These are phyloP conservation scores for Phenganax stokvisi DNA, from an alignment of 92 coral and sea anemone species.

Conservation along the genomic window DNA sequence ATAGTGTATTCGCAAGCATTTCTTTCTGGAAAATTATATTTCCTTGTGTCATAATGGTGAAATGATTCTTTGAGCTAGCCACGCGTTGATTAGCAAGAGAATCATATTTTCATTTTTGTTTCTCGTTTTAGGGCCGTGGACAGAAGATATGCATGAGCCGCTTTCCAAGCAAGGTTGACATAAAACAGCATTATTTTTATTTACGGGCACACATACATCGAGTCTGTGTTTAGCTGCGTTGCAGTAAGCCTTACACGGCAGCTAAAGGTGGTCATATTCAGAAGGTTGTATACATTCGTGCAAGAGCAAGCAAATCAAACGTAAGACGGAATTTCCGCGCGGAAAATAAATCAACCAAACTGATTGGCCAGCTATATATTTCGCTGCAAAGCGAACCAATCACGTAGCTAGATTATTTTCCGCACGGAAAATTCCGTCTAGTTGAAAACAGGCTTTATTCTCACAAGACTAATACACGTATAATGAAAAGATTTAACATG, in stretches of 20 bases:
- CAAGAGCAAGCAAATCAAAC: too few species aligned
- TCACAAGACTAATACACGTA: too few species aligned
- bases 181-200: neutral
- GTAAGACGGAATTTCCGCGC: too few species aligned
- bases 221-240: neutral
- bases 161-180: conserved; percentile 63
- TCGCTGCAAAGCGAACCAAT: too few species aligned
- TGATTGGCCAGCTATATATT: too few species aligned
- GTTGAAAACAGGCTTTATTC: too few species aligned
- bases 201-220: neutral
- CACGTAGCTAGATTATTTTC: too few species aligned
- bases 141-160: conserved; percentile 52
- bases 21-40: neutral
- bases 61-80: neutral
- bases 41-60: neutral
- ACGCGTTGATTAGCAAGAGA: neutral
- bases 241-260: neutral
- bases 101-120: neutral
- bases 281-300: too few species aligned
- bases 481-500: too few species aligned
- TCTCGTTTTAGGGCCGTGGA: conserved; percentile 22
- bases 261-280: too few species aligned
- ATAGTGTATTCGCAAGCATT: neutral
- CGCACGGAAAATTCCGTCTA: too few species aligned
- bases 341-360: too few species aligned